Evolutionary conservation across 2,797 vertebrate genomes (phyloP), one percentile per base, ranked within the genome.

Genomic region (Yasuhikotakia modesta): DNA sequence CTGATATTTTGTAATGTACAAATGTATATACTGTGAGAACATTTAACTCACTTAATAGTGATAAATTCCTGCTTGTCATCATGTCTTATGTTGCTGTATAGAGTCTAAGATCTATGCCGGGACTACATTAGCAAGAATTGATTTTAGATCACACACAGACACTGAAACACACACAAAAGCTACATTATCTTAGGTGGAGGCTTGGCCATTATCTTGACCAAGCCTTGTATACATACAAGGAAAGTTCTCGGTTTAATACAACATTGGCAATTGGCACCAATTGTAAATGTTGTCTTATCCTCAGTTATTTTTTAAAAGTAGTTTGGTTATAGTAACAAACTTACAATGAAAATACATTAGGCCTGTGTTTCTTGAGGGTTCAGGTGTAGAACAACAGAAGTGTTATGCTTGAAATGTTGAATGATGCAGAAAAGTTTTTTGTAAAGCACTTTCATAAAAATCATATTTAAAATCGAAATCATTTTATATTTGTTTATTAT

Each of bases 1-100:
- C 89, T 90, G 89, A 89, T 87, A 86, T 90, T 71, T 87, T 87
- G 52, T 43, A 55, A 74, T 74, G 61, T 74, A 74, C 61, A 74
- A n/a, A 39, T 74, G 2, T 66, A 57, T 35, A 66, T 21, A 66
- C 50, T 43, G 46, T 57, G 55, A 11, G 14, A 32, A 53, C 32
- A 35, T 52, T 65, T 8, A 53, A 35, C 46, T 52, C 46, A 43
- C 22, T 58, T 60, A 46, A 27, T 27, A 27, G 27, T 16, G 16
- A 30, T 60, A 30, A 57, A 24, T 24, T 57, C 48, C 63, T 45
- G 73, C 35, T 66, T 75, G 61, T 66, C 63, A 66, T 53, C 32
- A 55, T 75, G 73, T 32, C 11, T 32, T 32, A 58, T 66, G 61
- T 45, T 19, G 50, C n/a, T 39, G 65, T 75, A 43, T 39, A 32